A percentile compares a stretch with the other conserved stretches of the same genome.
phyloP scores from a whole-genome alignment of 2,797 vertebrate genomes.

The Aotus griseimembra region DNA sequence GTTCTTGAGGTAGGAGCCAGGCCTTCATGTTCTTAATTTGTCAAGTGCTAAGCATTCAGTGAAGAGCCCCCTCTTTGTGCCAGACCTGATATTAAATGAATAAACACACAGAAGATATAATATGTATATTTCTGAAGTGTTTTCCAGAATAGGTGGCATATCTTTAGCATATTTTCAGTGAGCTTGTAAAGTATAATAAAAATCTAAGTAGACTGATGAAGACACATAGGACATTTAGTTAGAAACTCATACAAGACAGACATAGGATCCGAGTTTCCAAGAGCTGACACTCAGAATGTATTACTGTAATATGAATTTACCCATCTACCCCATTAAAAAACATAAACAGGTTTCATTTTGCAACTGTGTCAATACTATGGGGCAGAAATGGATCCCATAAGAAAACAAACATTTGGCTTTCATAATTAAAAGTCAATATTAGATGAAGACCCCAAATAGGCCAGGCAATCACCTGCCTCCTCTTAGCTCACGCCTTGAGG shows the following conservation, averaged over 20 bases:
- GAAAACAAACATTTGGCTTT: constrained; percentile 81
- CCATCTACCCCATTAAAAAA: constrained; percentile 59
- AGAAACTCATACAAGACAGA: constrained; percentile 65
- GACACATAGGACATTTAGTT: constrained; percentile 60
- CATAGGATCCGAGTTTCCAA: constrained; percentile 53
- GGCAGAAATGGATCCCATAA: constrained; percentile 69
- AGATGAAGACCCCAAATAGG: constrained; percentile 57
- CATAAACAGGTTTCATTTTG: constrained; percentile 70
- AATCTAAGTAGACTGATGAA: constrained; percentile 43
- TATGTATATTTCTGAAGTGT: background rate
- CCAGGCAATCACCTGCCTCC: constrained; percentile 78
- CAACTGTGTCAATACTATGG: constrained; percentile 84
- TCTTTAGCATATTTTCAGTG: background rate
- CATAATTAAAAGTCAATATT: constrained; percentile 84
- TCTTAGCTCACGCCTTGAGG: constrained; percentile 67
- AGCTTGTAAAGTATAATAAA: background rate
- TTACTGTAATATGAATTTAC: constrained; percentile 55
- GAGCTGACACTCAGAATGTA: constrained; percentile 70
- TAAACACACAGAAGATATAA: background rate
- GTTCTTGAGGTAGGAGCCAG: background rate
- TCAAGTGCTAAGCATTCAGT: too few relatives aligned
- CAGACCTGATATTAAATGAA: background rate
- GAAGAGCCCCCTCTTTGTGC: background rate
- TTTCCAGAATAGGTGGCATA: background rate
- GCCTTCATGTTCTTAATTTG: background rate